Evolutionary conservation across 2,113 vertebrate species (phyloP), one percentile per base, ranked within the genome.

Genomic region (Hiodon alosoides): DNA sequence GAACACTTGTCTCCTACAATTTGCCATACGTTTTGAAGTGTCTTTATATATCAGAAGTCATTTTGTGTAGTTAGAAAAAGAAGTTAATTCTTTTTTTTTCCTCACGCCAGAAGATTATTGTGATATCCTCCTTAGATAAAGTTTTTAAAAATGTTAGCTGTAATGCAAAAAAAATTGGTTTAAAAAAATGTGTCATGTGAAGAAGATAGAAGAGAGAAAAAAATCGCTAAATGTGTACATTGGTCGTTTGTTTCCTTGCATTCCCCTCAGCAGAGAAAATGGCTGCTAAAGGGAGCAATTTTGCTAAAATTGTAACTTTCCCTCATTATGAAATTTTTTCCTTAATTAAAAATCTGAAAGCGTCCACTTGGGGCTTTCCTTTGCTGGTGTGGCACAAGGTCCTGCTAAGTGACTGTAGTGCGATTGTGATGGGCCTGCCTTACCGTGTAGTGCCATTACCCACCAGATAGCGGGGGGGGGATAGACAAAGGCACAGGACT

Each of bases 221-320:
- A 31, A 31, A 31, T 31, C 31, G 31, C 31, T 31, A 70, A 14
- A 62, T 55, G 55, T 69, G 74, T 67, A 67, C 74, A 48, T 74
- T 77, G 58, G 67, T 68, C 61, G 76, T 78, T 84, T 85, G 86
- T 85, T 83, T 86, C 86, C 85, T 81, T 84, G 81, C 88, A 82
- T 89, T 83, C 84, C 83, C 84, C 31, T 88, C 85, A 81, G 61
- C 75, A 65, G 67, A 31, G 31, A 31, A 62, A 71, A 79, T 77
- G 59, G 76, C 87, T 86, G 85, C 90, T 88, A 85, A 84, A 79
- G 88, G 90, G 90, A 91, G 90, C 87, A 87, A 90, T 90, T 89
- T 90, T 85, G 87, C 87, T 89, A 89, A 89, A 91, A 90, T 90
- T 87, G 88, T 90, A 86, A 84, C 90, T 89, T 88, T 91, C 90